Base-by-base conservation (phyloP, 2,113 vertebrate species). In the Paratilapia polleni region DNA sequence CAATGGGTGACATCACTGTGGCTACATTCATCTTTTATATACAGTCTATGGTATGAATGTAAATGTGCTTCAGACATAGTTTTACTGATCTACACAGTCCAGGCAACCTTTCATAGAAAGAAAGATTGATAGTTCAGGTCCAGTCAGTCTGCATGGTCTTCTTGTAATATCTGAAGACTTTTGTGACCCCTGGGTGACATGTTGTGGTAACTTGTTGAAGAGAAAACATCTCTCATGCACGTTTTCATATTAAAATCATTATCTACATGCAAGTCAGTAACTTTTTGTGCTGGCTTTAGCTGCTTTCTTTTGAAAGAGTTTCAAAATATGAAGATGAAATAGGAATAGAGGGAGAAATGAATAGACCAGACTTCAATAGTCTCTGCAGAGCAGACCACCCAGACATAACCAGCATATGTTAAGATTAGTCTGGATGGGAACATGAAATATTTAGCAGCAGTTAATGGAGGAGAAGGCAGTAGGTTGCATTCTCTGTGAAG, bases 401-500 rank as follows among this genome's bases (percentile, higher is more conserved):
- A 20, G 66, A 70, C 66, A 70, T 31, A 52, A 70, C 43, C 66
- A 52, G 43, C 10, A 49, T 31, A 52, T 52, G 43, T 70, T 70
- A 70, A 6, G 82, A 94, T 80, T 11, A 59, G 63, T 88, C 87
- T 84, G 61, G 81, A 86, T 83, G 62, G 73, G 31, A 80, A 62
- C 83, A 83, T 92, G 85, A 91, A 94, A 93, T 89, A 94, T 94
- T 93, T 89, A 93, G 86, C 79, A 43, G 52, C 19, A 58, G 83
- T 88, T 84, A 93, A 91, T 91, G 84, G 82, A 91, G 73, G 75
- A 59, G 70, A 81, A 79, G 81, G 58, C 28, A 59, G 59, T 22
- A 20, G 73, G 82, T 28, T 41, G 85, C 38, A 43, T 82, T 76
- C 56, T 43, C 57, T 63, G 82, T 86, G 82, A 73, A 36, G 34